These are phyloP conservation scores for Bucco capensis DNA, from an alignment of 2,113 vertebrate genomes.

Conservation along the genomic window DNA sequence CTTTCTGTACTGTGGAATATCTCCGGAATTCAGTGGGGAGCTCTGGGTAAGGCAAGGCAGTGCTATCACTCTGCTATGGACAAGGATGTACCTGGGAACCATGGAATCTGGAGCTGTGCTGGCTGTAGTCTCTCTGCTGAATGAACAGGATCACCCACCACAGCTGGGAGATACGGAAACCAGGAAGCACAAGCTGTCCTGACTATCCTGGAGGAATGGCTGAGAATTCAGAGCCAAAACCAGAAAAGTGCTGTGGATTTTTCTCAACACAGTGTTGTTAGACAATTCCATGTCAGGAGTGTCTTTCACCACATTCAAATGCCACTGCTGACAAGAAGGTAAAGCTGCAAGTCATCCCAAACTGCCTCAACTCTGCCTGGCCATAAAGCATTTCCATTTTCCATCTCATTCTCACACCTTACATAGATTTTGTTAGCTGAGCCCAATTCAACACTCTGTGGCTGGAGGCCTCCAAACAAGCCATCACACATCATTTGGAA, in stretches of 20 bases:
- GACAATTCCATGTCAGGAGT: background rate
- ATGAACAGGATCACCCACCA: too few relatives aligned
- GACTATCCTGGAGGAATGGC: background rate
- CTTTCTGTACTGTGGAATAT: too few relatives aligned
- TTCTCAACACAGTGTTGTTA: background rate
- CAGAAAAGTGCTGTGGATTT: background rate
- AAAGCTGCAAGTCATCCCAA: background rate
- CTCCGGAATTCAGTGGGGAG: too few relatives aligned
- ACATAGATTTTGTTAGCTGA: slow-evolving; percentile 22
- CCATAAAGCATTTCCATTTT: background rate
- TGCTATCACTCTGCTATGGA: too few relatives aligned
- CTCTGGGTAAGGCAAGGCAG: too few relatives aligned
- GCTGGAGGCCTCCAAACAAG: slow-evolving; percentile 53
- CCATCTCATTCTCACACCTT: slow-evolving; percentile 14
- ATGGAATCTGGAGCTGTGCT: too few relatives aligned
- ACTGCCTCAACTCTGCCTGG: background rate
- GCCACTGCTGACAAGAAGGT: background rate
- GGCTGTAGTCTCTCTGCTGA: too few relatives aligned
- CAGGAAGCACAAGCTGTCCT: background rate
- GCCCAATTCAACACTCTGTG: slow-evolving; percentile 16
- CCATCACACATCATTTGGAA: slow-evolving; percentile 54
- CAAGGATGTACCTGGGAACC: too few relatives aligned
- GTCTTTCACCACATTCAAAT: background rate
- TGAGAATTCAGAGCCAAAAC: background rate
- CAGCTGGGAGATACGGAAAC: too few relatives aligned